Base-by-base conservation (phyloP, 2,888 invertebrate genomes). In the Oxytorus armatus region DNA sequence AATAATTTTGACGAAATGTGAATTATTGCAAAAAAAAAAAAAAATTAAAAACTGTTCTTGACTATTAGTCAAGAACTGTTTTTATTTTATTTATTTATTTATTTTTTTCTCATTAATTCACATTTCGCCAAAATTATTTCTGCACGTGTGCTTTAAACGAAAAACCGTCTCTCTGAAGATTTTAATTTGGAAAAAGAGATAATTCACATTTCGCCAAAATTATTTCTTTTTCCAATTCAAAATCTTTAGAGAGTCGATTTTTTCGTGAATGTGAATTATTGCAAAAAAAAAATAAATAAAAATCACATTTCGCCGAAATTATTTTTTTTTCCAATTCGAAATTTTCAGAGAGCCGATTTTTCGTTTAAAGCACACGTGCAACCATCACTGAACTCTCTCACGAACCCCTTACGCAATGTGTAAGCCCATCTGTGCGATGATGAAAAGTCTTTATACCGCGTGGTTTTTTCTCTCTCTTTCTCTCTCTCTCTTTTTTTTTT, bases 351-450 rank as follows among this genome's bases (percentile, higher is more conserved):
- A 21, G 29, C 8, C 29, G 47, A 49, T 53, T 8, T 14, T 16
- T 42, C 29, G 49, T 63, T 55, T 63, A 70, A 66, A 21, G 65
- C 36, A 33, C 39, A 61, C 72, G 66, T 72, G 68, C 66, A 44
- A 66, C 65, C n/a, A 79, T 39, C 61, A 36, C 44, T n/a, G 11
- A 11, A 44, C n/a, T 23, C 47, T 78, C 73, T 73, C 78, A 53
- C 66, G 72, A 23, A 33, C 16, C 36, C 21, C 68, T 77, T 80
- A 63, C 80, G 80, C 77, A 80, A 77, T 42, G 29, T 42, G 29
- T 36, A 23, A 57, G 21, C 29, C 66, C 70, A 63, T 80, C 55
- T 53, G 55, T 25, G 68, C n/a, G 29, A 14, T 53, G 66, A 68
- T 68, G 76, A 61, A 76, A 72, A 65, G 57, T 66, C 53, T 80